phyloP scores from a whole-genome alignment of 2,797 vertebrate genomes.

The Anguilla pacifica region DNA sequence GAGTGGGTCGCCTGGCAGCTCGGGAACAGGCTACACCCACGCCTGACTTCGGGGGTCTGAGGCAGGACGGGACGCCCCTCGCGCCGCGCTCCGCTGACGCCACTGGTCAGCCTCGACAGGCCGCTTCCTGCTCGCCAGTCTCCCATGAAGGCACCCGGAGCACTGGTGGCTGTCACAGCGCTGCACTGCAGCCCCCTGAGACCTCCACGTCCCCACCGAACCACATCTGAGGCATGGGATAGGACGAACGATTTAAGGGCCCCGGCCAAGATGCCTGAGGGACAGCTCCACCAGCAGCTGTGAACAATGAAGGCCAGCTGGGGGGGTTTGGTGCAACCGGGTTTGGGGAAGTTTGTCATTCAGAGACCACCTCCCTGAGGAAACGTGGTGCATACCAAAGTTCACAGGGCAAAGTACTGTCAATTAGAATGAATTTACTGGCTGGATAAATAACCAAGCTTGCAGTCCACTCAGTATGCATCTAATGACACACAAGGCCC shows the following conservation, averaged over 20 bases:
- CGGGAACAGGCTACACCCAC: conserved; percentile 33
- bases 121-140: conserved; percentile 31
- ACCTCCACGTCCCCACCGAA: background rate
- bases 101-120: conserved; percentile 29
- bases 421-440: conserved; percentile 7
- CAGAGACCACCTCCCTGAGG: background rate
- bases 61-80: background rate
- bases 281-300: background rate
- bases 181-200: background rate
- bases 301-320: background rate
- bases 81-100: background rate
- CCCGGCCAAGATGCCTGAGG: background rate
- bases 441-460: background rate
- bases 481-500: background rate
- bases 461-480: background rate
- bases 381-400: conserved; percentile 13
- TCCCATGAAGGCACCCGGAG: conserved; percentile 29
- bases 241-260: background rate
- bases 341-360: background rate
- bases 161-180: conserved; percentile 21
- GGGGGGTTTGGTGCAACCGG: background rate
- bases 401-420: conserved; percentile 9
- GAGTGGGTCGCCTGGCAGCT: conserved; percentile 29
- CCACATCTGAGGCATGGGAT: background rate
- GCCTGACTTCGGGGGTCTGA: conserved; percentile 33